phyloP scores from a whole-genome alignment of 2,888 invertebrate species.

The Prionchulus punctatus region DNA sequence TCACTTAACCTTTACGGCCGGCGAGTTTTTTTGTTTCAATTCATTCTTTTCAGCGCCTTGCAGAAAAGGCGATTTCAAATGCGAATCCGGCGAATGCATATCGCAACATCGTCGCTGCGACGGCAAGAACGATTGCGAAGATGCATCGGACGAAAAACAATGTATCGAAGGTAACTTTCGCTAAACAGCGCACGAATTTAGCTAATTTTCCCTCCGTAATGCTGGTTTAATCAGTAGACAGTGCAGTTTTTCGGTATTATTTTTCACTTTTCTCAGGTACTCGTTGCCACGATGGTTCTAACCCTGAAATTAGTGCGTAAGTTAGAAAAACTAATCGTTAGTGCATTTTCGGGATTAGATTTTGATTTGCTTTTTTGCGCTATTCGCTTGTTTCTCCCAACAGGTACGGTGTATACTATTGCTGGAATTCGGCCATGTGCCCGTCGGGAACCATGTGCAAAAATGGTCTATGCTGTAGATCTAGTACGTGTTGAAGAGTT shows the following conservation, averaged over 20 bases:
- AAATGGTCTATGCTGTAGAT: background rate
- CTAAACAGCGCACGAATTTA: too few relatives aligned
- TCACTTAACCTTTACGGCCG: too few relatives aligned
- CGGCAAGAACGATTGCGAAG: slow-evolving; percentile 17
- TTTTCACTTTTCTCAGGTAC: background rate
- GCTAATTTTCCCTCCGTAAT: too few relatives aligned
- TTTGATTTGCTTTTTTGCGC: too few relatives aligned
- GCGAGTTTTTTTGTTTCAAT: background rate
- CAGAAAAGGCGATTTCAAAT: slow-evolving; percentile 15
- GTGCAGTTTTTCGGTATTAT: too few relatives aligned
- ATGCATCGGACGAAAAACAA: slow-evolving; percentile 19
- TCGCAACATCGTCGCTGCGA: slow-evolving; percentile 15
- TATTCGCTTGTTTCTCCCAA: too few relatives aligned
- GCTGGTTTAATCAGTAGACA: too few relatives aligned
- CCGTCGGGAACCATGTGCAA: background rate
- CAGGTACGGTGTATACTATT: background rate
- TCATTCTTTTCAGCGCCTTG: background rate
- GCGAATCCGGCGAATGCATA: slow-evolving; percentile 18
- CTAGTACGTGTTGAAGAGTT: background rate
- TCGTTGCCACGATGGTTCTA: background rate
- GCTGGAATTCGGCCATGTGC: background rate
- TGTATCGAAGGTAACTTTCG: too few relatives aligned
- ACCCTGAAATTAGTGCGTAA: background rate
- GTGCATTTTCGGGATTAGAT: too few relatives aligned
- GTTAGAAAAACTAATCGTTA: too few relatives aligned